Conservation (phyloP, 1,140 invertebrate species). For the Saccostrea cuccullata region DNA sequence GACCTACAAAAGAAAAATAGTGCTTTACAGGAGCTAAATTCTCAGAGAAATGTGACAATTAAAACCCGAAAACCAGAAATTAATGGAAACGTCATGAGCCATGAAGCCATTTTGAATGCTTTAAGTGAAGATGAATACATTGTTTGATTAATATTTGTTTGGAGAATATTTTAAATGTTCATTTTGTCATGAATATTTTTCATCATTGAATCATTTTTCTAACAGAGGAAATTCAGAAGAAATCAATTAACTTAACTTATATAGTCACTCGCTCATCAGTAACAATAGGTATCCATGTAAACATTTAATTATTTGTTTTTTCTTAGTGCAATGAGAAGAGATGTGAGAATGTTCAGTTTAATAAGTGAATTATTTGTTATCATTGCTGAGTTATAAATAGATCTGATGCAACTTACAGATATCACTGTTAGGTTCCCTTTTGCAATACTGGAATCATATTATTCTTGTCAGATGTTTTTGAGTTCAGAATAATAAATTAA, state of each 20-base stretch:
- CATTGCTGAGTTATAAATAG: neutral
- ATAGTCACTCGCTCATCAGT: too few relatives aligned
- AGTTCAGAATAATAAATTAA: neutral
- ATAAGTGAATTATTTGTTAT: neutral
- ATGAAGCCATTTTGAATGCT: conserved; percentile 48
- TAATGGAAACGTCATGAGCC: conserved; percentile 47
- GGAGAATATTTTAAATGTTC: neutral
- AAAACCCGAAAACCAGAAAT: conserved; percentile 42
- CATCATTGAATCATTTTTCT: neutral
- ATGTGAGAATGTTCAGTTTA: neutral
- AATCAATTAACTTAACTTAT: too few relatives aligned
- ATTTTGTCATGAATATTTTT: neutral
- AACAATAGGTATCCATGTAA: neutral
- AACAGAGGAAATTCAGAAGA: neutral
- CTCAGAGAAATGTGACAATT: conserved; percentile 34
- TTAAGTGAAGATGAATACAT: conserved; percentile 56
- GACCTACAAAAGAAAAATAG: conserved; percentile 52
- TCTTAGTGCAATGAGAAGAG: conserved; percentile 10
- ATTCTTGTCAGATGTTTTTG: neutral
- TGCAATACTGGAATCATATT: neutral
- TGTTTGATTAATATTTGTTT: conserved; percentile 38
- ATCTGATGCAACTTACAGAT: neutral
- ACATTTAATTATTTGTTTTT: neutral
- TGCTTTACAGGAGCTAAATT: conserved; percentile 48
- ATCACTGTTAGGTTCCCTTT: neutral